phyloP scores from a whole-genome alignment of 2,113 vertebrate genomes.

The Archilochus colubris region DNA sequence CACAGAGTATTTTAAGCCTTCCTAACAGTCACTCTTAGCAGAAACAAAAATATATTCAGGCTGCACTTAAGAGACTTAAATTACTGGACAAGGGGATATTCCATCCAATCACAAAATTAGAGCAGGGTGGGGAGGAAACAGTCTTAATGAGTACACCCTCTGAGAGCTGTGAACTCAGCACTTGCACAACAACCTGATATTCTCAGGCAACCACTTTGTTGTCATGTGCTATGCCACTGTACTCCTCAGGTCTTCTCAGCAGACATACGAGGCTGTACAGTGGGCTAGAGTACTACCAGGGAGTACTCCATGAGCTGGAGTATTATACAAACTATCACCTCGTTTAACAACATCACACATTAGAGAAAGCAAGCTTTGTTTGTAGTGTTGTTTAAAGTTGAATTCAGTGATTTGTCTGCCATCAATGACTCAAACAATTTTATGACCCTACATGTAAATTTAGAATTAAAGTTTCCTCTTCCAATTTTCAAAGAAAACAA shows the following conservation, averaged over 20 bases:
- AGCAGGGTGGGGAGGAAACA: fast-evolving
- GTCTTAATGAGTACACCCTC: fast-evolving
- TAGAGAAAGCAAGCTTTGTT: neutral
- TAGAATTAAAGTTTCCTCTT: neutral
- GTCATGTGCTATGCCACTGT: neutral
- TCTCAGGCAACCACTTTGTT: neutral
- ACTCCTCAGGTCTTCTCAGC: fast-evolving
- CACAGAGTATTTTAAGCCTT: neutral
- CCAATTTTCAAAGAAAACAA: neutral
- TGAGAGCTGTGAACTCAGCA: neutral
- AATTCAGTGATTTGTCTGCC: neutral
- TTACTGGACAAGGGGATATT: neutral
- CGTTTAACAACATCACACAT: neutral
- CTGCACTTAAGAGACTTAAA: neutral
- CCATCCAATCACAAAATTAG: neutral
- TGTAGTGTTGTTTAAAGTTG: neutral
- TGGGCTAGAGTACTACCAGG: fast-evolving
- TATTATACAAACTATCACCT: neutral
- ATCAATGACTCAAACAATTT: fast-evolving
- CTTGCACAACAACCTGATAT: fast-evolving
- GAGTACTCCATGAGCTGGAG: neutral
- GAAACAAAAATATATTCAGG: neutral
- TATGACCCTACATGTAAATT: fast-evolving
- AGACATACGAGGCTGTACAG: neutral
- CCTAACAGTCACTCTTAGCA: neutral